A percentile compares a stretch with the other conserved stretches of the same genome.
phyloP scores from a whole-genome alignment of 2,797 vertebrate species.

The Tympanoctomys barrerae region DNA sequence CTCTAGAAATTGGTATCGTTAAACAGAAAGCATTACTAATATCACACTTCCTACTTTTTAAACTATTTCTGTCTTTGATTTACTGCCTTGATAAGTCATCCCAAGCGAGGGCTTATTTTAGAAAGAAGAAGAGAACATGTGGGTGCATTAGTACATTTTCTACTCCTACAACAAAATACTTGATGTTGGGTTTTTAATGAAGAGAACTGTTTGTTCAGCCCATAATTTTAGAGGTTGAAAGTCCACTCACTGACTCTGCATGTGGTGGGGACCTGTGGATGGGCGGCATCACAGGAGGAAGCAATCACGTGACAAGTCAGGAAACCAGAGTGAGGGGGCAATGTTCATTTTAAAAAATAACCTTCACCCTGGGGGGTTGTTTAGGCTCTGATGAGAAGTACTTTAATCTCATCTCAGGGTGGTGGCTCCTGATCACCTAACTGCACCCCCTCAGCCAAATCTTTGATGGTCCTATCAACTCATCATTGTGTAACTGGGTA shows the following conservation, averaged over 20 bases:
- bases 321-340: background rate
- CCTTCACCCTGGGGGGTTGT: too few relatives aligned
- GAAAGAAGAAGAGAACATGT: conserved; percentile 1
- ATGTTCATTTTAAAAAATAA: background rate
- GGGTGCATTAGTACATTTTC: background rate
- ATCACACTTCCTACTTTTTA: background rate
- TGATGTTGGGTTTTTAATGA: background rate
- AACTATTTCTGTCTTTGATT: conserved; percentile 19
- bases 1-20: conserved; percentile 16
- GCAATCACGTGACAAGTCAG: background rate
- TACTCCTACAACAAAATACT: background rate
- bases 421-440: background rate
- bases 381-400: background rate
- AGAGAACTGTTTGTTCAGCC: background rate
- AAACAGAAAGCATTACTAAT: conserved; percentile 18
- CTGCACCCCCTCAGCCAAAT: background rate
- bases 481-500: too few relatives aligned
- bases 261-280: background rate
- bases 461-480: background rate
- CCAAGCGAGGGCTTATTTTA: background rate
- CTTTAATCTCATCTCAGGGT: background rate
- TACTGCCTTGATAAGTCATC: background rate
- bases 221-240: background rate
- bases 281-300: background rate
- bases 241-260: background rate